Evolutionary conservation across 2,888 invertebrate species (phyloP).

Genomic region (Eutolmus rufibarbis): DNA sequence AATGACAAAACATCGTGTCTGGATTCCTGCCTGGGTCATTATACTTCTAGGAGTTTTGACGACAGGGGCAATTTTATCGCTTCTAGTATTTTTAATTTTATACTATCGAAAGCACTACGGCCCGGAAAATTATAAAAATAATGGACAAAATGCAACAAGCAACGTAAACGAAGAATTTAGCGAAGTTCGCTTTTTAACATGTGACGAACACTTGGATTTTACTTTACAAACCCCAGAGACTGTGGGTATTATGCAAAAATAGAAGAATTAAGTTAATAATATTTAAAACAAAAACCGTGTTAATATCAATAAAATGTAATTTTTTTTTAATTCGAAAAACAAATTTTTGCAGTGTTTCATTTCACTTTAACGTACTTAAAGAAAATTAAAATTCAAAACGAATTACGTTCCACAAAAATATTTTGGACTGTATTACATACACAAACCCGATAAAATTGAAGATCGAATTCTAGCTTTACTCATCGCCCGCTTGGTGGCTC

Average conservation of each 20-base stretch:
- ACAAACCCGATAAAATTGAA: too few relatives aligned
- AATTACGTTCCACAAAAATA: too few relatives aligned
- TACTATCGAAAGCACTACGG: constrained; percentile 38
- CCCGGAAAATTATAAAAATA: constrained; percentile 43
- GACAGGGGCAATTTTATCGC: not conserved
- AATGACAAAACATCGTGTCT: not conserved
- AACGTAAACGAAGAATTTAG: constrained; percentile 45
- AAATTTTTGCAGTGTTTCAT: too few relatives aligned
- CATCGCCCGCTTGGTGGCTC: too few relatives aligned
- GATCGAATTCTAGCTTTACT: too few relatives aligned
- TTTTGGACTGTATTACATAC: too few relatives aligned
- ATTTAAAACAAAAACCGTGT: too few relatives aligned
- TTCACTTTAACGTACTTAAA: too few relatives aligned
- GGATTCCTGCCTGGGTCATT: not conserved
- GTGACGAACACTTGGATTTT: constrained; percentile 47
- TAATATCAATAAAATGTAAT: too few relatives aligned
- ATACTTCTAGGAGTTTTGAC: not conserved
- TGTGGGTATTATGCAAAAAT: not conserved
- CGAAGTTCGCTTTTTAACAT: constrained; percentile 48
- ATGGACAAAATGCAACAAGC: constrained; percentile 7
- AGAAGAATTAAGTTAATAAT: too few relatives aligned
- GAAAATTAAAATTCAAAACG: too few relatives aligned
- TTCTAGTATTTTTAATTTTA: not conserved
- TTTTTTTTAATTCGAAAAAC: too few relatives aligned
- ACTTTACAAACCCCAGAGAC: constrained; percentile 39